These are phyloP conservation scores for Schlechtendalia chinensis DNA, from an alignment of 1,140 invertebrate species.

Conservation along the genomic window DNA sequence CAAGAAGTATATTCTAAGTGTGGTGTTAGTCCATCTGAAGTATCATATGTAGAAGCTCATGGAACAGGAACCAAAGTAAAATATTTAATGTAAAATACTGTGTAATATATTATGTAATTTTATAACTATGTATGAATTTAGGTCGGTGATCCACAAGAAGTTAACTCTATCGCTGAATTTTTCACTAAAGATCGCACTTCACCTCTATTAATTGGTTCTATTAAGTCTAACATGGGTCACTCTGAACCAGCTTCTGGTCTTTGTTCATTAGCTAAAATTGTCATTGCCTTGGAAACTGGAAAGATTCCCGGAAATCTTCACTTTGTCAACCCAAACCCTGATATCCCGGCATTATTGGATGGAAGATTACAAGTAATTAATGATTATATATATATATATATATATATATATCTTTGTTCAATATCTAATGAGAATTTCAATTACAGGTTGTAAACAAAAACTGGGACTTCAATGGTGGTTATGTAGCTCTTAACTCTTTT, in stretches of 20 bases:
- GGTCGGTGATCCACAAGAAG: conserved; percentile 92
- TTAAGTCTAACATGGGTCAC: conserved; percentile 98
- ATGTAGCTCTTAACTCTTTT: conserved; percentile 90
- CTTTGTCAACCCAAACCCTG: conserved; percentile 78
- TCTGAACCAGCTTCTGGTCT: conserved; percentile 90
- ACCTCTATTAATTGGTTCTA: conserved; percentile 87
- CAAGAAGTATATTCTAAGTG: conserved; percentile 80
- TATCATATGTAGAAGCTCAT: conserved; percentile 91
- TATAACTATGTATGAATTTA: conserved; percentile 43
- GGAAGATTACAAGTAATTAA: conserved; percentile 72
- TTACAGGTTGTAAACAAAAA: conserved; percentile 74
- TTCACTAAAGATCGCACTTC: conserved; percentile 72
- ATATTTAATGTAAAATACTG: background rate
- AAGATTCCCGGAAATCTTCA: conserved; percentile 89
- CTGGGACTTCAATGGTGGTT: conserved; percentile 77
- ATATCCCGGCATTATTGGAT: conserved; percentile 83
- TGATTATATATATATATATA: conserved; percentile 15
- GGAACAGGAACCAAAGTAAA: conserved; percentile 87
- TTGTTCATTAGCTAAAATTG: conserved; percentile 84
- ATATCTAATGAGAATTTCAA: conserved; percentile 11
- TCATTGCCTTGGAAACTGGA: conserved; percentile 86
- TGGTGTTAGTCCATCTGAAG: conserved; percentile 74
- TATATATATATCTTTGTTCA: too few relatives aligned
- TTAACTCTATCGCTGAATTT: conserved; percentile 91
- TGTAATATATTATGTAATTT: background rate